Conservation (phyloP, 2,888 invertebrate species). For the Plusia festucae region DNA sequence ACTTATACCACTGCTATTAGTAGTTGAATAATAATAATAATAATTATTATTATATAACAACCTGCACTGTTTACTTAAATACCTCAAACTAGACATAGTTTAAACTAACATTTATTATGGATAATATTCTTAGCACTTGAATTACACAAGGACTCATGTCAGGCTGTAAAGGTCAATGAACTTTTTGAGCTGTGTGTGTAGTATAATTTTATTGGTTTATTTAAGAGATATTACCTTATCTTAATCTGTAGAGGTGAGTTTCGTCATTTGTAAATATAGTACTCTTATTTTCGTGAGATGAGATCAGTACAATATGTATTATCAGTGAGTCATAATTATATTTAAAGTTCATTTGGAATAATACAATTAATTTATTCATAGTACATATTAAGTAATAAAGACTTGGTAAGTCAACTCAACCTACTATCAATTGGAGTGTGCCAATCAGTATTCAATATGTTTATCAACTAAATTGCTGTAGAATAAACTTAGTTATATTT, state of each 20-base stretch:
- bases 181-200: constrained; percentile 38
- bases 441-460: neutral
- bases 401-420: neutral
- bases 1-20: constrained; percentile 21
- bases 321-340: neutral
- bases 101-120: neutral
- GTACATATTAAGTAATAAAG: too few relatives aligned
- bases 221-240: constrained; percentile 61
- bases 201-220: constrained; percentile 39
- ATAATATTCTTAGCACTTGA: neutral
- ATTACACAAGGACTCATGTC: constrained; percentile 26
- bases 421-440: neutral
- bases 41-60: constrained; percentile 28
- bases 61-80: constrained; percentile 21
- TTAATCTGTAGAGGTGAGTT: constrained; percentile 48
- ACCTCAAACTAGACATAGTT: constrained; percentile 6
- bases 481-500: too few relatives aligned
- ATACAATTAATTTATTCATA: constrained; percentile 3
- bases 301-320: neutral
- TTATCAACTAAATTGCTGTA: neutral
- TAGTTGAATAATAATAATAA: constrained; percentile 16
- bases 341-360: neutral
- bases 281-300: constrained; percentile 17
- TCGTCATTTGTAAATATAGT: constrained; percentile 46
- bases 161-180: constrained; percentile 53